A percentile compares a stretch with the other conserved stretches of the same genome.
These are phyloP conservation scores for Helicolenus hilgendorfi DNA, from an alignment of 2,797 vertebrate genomes.

Conservation along the genomic window DNA sequence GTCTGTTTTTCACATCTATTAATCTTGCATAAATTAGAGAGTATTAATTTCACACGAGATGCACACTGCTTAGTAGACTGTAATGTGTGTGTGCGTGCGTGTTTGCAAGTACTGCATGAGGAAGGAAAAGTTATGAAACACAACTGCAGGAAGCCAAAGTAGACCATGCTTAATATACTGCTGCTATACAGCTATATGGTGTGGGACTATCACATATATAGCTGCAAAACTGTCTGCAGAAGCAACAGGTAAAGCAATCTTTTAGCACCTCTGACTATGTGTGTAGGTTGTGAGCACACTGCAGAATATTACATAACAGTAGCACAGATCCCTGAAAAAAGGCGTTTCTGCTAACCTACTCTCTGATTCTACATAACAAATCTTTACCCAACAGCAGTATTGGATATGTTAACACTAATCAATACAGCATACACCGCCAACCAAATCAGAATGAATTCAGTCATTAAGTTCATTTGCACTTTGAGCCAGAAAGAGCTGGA, in stretches of 20 bases:
- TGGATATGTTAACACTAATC: not conserved
- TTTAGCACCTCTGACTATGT: conserved; percentile 41
- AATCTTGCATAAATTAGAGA: conserved; percentile 58
- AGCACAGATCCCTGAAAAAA: conserved; percentile 35
- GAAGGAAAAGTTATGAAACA: conserved; percentile 21
- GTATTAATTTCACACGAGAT: conserved; percentile 51
- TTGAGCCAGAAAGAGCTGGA: not conserved
- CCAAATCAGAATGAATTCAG: not conserved
- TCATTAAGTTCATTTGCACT: not conserved
- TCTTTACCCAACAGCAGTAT: not conserved
- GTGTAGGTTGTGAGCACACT: conserved; percentile 68
- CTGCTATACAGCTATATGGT: not conserved
- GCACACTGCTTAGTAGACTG: conserved; percentile 31
- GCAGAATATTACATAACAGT: conserved; percentile 70
- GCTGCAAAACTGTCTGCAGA: conserved; percentile 26
- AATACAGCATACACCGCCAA: not conserved
- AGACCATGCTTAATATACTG: not conserved
- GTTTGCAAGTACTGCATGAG: conserved; percentile 2
- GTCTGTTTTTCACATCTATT: conserved; percentile 53
- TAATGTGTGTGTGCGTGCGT: not conserved
- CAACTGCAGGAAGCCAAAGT: not conserved
- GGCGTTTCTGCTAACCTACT: conserved; percentile 3
- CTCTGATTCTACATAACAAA: not conserved
- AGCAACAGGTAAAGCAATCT: conserved; percentile 56
- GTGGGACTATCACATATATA: not conserved